phyloP scores from a whole-genome alignment of 2,888 invertebrate genomes.

The Agrilus biguttatus region DNA sequence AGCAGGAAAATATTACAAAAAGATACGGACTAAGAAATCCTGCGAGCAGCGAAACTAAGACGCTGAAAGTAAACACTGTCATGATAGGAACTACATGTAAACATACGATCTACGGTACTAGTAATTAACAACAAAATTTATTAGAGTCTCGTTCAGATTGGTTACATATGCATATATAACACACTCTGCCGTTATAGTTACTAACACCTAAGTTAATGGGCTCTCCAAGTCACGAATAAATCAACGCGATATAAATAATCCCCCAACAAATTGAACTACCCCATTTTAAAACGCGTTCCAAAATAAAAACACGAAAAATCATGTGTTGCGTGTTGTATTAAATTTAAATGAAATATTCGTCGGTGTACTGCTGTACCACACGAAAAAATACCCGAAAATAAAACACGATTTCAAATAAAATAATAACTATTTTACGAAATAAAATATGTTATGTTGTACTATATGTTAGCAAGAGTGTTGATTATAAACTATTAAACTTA shows the following conservation, averaged over 20 bases:
- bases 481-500: too few species aligned
- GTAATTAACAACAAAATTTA: conserved; percentile 29
- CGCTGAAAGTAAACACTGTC: conserved; percentile 7
- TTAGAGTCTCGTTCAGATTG: conserved; percentile 19
- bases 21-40: too few species aligned
- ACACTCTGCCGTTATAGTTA: conserved; percentile 25
- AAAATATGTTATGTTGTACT: too few species aligned
- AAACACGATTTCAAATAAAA: too few species aligned
- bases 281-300: not conserved
- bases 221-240: conserved; percentile 21
- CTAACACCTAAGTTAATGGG: conserved; percentile 23
- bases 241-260: conserved; percentile 17
- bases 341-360: too few species aligned
- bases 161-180: conserved; percentile 21
- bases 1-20: too few species aligned
- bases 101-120: conserved; percentile 22
- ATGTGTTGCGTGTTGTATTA: too few species aligned
- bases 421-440: too few species aligned
- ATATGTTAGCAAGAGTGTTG: too few species aligned
- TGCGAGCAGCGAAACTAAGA: conserved; percentile 4
- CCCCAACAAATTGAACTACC: conserved; percentile 4
- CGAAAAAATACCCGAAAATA: too few species aligned
- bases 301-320: too few species aligned
- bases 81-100: conserved; percentile 17
- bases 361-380: too few species aligned